Evolutionary conservation across 2,113 vertebrate species (phyloP).

Genomic region (Pithys albifrons): DNA sequence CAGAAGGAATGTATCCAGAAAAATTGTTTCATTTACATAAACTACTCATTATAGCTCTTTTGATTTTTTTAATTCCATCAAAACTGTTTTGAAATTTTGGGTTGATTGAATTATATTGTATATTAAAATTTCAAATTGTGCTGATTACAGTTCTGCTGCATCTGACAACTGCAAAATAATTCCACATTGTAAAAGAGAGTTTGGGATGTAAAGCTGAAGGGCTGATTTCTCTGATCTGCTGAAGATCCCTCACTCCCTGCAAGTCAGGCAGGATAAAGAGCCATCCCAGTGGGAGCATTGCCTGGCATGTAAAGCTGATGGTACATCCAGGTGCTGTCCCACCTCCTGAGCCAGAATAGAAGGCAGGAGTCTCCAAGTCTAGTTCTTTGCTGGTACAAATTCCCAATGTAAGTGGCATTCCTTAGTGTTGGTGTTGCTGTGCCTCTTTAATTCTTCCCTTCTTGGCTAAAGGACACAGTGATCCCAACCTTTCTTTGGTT

Average conservation of each 20-base stretch:
- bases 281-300: background rate
- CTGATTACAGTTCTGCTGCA: slow-evolving; percentile 21
- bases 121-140: slow-evolving; percentile 33
- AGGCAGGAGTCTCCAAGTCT: background rate
- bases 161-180: slow-evolving; percentile 39
- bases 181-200: background rate
- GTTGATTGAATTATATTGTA: slow-evolving; percentile 50
- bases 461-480: background rate
- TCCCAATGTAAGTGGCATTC: background rate
- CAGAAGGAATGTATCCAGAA: slow-evolving; percentile 59
- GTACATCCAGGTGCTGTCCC: background rate
- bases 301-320: background rate
- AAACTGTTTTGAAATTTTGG: slow-evolving; percentile 2
- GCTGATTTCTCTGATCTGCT: background rate
- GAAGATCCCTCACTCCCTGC: background rate
- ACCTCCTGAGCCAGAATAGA: background rate
- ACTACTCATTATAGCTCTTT: slow-evolving; percentile 32
- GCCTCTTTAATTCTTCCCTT: background rate
- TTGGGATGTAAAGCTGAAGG: background rate
- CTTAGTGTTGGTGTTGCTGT: background rate
- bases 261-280: background rate
- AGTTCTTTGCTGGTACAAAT: background rate
- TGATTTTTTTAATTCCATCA: slow-evolving; percentile 48
- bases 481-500: background rate
- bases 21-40: slow-evolving; percentile 58